Base-by-base conservation (phyloP, 2,888 invertebrate genomes). In the Dicyrtomina minuta region DNA sequence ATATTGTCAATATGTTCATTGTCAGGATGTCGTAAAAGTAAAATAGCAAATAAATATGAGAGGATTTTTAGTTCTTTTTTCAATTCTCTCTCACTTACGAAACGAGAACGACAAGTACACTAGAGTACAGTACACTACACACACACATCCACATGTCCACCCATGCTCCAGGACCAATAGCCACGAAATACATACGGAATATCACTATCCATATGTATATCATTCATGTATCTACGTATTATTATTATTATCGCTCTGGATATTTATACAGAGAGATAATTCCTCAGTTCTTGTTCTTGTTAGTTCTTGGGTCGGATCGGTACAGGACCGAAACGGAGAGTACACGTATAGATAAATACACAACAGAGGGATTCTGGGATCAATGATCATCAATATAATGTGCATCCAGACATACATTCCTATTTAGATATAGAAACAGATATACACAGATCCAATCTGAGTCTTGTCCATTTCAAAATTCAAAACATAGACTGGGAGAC, bases 11-110 rank as follows among this genome's bases (percentile, higher is more conserved):
- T 65, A 65, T 65, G 65, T 53, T 65, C 65, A 65, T 65, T 65
- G 55, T 65, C 65, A 65, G 55, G 55, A 55, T 65, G 65, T 55
- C 65, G 65, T 65, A 65, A 65, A 65, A 65, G 65, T 53, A 65
- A 65, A 65, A 65, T 65, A 65, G 65, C 65, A 65, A 65, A 65
- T 65, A 65, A 65, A 65, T 65, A 65, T 65, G 65, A 65, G 65
- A 65, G 65, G 55, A 65, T 53, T 65, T 55, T 41, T 46, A 61
- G 49, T 46, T 49, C 27, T 61, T n/a, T 60, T 46, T 60, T 17
- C 49, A 26, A 56, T 46, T 15, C 26, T 55, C 26, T 55, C 27
- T 55, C 33, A 33, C 33, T 33, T 33, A 33, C 33, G n/a, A n/a
- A n/a, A n/a, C n/a, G n/a, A n/a, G n/a, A n/a, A n/a, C n/a, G 51